Evolutionary conservation across 2,113 vertebrate genomes (phyloP).

Genomic region (Nematolebias whitei): DNA sequence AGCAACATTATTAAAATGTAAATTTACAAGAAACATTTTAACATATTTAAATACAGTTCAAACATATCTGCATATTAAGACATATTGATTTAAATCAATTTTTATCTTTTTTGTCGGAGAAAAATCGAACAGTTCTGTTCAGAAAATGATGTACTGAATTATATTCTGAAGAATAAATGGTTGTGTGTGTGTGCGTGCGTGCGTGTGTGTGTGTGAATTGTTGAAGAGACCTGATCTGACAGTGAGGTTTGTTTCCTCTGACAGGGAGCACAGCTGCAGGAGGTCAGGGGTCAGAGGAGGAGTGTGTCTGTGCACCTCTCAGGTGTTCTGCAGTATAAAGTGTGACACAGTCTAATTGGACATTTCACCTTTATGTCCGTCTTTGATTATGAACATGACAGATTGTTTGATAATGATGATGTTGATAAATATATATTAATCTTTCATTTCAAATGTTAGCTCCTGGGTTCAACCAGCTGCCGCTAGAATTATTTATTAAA

Average conservation of each 20-base stretch:
- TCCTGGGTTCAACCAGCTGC: background rate
- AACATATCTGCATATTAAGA: too few relatives aligned
- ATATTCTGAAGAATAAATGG: too few relatives aligned
- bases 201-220: background rate
- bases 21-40: too few relatives aligned
- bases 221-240: conserved; percentile 4
- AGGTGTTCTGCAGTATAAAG: background rate
- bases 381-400: background rate
- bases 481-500: background rate
- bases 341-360: background rate
- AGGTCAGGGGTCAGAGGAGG: conserved; percentile 3
- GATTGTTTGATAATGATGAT: background rate
- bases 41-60: too few relatives aligned
- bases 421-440: background rate
- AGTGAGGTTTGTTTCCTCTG: background rate
- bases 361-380: background rate
- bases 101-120: too few relatives aligned
- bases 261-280: conserved; percentile 4
- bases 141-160: too few relatives aligned
- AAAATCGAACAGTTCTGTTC: too few relatives aligned
- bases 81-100: too few relatives aligned
- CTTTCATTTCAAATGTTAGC: background rate
- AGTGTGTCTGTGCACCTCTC: background rate
- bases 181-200: background rate
- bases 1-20: too few relatives aligned